phyloP scores from a whole-genome alignment of 2,888 invertebrate species.

The Mythimna ferrago region DNA sequence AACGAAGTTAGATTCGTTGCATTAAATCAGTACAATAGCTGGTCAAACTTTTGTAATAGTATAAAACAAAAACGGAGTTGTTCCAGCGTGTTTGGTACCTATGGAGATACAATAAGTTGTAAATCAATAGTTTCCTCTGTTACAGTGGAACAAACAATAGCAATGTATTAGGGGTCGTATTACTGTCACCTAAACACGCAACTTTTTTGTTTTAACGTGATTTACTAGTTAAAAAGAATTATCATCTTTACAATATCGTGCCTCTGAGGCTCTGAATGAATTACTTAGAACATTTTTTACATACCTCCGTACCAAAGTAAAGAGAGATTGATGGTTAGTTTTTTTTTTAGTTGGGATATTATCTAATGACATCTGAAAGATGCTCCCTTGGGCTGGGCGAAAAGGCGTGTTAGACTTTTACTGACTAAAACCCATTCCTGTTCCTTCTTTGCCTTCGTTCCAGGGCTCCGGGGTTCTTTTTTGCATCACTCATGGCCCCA shows the following conservation, averaged over 20 bases:
- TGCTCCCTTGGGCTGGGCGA: too few relatives aligned
- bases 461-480: too few relatives aligned
- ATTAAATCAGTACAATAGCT: constrained; percentile 29
- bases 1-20: background rate
- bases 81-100: constrained; percentile 38
- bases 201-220: constrained; percentile 50
- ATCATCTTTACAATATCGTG: background rate
- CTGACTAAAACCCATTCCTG: too few relatives aligned
- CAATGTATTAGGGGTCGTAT: constrained; percentile 56
- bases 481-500: too few relatives aligned
- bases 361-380: too few relatives aligned
- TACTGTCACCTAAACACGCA: constrained; percentile 15
- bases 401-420: too few relatives aligned
- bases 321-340: background rate
- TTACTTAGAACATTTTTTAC: constrained; percentile 23
- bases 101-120: constrained; percentile 58
- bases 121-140: constrained; percentile 64
- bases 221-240: constrained; percentile 45
- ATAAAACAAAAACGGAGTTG: constrained; percentile 56
- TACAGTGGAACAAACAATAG: constrained; percentile 43
- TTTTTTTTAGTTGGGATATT: too few relatives aligned
- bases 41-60: constrained; percentile 42
- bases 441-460: too few relatives aligned
- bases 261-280: constrained; percentile 20
- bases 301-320: background rate